phyloP scores from a whole-genome alignment of 2,888 invertebrate species.

The Pegoplata infirma region DNA sequence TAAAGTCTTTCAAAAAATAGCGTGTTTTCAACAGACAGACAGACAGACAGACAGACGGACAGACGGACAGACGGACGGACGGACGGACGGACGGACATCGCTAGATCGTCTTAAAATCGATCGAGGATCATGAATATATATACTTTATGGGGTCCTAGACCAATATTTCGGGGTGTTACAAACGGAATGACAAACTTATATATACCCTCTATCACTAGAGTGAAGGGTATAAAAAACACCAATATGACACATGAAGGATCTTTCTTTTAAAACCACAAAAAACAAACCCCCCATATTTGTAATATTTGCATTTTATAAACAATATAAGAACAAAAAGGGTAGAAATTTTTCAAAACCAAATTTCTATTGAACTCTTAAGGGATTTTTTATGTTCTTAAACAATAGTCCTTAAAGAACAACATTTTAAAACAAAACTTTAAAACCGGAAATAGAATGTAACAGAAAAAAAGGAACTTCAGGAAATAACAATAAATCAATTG shows the following conservation, averaged over 20 bases:
- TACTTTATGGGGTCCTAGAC: too few relatives aligned
- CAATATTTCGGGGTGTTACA: too few relatives aligned
- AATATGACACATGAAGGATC: constrained; percentile 21
- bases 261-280: constrained; percentile 49
- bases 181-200: too few relatives aligned
- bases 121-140: too few relatives aligned
- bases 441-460: constrained; percentile 49
- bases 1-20: too few relatives aligned
- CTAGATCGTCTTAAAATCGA: too few relatives aligned
- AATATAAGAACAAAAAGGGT: constrained; percentile 17
- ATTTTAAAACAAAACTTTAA: constrained; percentile 20
- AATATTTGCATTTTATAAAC: neutral
- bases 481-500: constrained; percentile 59
- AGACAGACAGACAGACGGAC: too few relatives aligned
- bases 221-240: too few relatives aligned
- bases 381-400: neutral
- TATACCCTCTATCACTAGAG: too few relatives aligned
- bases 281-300: constrained; percentile 36
- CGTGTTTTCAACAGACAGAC: too few relatives aligned
- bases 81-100: too few relatives aligned
- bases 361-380: constrained; percentile 27
- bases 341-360: constrained; percentile 20
- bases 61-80: too few relatives aligned
- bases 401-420: constrained; percentile 9
- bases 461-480: constrained; percentile 47